Evolutionary conservation across 2,797 vertebrate genomes (phyloP).

Genomic region (Sylvia borin): DNA sequence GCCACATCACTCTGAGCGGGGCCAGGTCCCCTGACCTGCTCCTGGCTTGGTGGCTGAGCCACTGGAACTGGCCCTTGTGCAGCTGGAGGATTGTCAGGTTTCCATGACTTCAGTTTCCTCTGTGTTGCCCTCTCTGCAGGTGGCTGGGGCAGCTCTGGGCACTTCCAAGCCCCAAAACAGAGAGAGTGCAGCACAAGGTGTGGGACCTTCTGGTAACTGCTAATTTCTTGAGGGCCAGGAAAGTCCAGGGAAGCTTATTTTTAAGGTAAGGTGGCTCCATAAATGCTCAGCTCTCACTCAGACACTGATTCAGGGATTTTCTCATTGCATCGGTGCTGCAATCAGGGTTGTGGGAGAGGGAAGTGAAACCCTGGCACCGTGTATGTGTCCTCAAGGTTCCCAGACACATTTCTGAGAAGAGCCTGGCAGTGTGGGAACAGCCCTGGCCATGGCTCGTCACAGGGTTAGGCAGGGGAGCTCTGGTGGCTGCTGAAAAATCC

Average conservation of each 20-base stretch:
- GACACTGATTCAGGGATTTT: not conserved
- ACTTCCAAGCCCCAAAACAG: rapidly evolving
- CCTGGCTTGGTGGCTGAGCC: rapidly evolving
- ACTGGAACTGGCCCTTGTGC: not conserved
- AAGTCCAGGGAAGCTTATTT: not conserved
- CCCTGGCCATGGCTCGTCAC: not conserved
- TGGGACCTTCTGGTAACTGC: not conserved
- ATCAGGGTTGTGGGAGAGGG: not conserved
- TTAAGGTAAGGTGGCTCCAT: not conserved
- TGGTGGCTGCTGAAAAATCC: rapidly evolving
- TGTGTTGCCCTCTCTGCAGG: rapidly evolving
- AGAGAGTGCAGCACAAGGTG: not conserved
- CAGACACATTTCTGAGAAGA: not conserved
- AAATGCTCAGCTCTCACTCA: not conserved
- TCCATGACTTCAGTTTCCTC: not conserved
- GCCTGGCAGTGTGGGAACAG: not conserved
- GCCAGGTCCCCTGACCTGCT: not conserved
- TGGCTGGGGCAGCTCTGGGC: not conserved
- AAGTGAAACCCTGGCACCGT: rapidly evolving
- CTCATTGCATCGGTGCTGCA: rapidly evolving
- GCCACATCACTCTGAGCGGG: not conserved
- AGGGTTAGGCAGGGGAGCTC: not conserved
- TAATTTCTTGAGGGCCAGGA: not conserved
- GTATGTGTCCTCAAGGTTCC: rapidly evolving
- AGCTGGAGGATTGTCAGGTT: not conserved